Conservation (phyloP, 2,888 invertebrate species). For the Fissipunctia ypsillon region DNA sequence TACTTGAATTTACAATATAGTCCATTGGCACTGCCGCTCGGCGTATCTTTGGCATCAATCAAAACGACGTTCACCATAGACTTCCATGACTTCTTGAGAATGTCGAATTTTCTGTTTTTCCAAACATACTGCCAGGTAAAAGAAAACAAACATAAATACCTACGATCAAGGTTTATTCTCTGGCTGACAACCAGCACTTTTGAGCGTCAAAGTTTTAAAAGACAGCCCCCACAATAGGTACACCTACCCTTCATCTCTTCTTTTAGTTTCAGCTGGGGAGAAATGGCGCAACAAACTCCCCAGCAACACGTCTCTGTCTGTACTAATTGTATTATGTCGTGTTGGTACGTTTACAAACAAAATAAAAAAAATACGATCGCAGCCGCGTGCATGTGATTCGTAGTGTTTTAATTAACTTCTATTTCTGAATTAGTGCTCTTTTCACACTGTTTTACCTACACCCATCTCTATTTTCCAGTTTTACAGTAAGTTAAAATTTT, state of each 20-base stretch:
- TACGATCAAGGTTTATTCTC: not conserved
- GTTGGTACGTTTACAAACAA: not conserved
- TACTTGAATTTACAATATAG: conserved; percentile 88
- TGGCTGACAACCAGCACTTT: not conserved
- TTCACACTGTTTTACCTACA: not conserved
- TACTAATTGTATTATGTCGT: no score
- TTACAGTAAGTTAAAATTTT: not conserved
- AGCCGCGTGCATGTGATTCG: not conserved
- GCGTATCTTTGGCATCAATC: conserved; percentile 85
- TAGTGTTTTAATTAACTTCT: not conserved
- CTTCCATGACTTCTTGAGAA: conserved; percentile 84
- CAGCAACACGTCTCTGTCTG: not conserved
- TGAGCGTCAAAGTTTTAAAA: not conserved
- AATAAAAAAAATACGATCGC: not conserved
- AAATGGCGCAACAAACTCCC: not conserved
- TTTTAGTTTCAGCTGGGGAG: not conserved
- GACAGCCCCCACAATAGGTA: not conserved
- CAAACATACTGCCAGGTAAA: conserved; percentile 81
- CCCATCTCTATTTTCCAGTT: no score
- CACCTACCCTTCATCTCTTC: not conserved
- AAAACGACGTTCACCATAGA: conserved; percentile 85
- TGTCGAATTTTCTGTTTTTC: conserved; percentile 85
- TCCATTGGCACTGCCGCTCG: conserved; percentile 77
- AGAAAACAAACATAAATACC: conserved; percentile 11
- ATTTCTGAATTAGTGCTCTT: not conserved